A percentile compares a stretch with the other conserved stretches of the same genome.
Conservation (phyloP, 2,888 invertebrate genomes). For the Lasius fuliginosus region DNA sequence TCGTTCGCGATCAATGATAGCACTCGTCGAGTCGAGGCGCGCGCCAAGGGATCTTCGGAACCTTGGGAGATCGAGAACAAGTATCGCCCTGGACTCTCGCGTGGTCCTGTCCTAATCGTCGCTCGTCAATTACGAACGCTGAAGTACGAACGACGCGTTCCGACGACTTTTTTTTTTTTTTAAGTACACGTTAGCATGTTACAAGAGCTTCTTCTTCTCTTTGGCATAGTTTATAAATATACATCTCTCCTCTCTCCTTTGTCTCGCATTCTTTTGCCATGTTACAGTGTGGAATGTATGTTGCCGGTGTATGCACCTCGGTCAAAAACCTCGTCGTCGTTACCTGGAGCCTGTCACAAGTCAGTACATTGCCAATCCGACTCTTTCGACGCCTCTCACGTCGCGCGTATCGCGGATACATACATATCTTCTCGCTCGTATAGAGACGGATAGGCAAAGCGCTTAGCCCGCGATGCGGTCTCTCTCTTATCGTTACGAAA, state of each 20-base stretch:
- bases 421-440: constrained; percentile 34
- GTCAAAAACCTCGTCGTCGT: constrained; percentile 23
- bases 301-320: constrained; percentile 67
- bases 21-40: constrained; percentile 7
- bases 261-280: constrained; percentile 60
- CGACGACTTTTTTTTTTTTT: constrained; percentile 4
- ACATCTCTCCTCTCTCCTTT: constrained; percentile 63
- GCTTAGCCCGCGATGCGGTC: constrained; percentile 60
- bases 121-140: constrained; percentile 20
- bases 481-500: constrained; percentile 61
- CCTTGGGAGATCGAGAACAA: constrained; percentile 38
- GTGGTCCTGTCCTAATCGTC: constrained; percentile 8
- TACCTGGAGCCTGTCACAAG: constrained; percentile 35
- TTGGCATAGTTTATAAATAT: constrained; percentile 79
- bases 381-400: neutral
- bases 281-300: constrained; percentile 81
- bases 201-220: constrained; percentile 56
- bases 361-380: constrained; percentile 36
- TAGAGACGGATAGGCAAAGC: constrained; percentile 77
- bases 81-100: constrained; percentile 20
- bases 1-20: constrained; percentile 21
- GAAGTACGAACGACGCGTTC: constrained; percentile 21
- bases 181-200: constrained; percentile 70
- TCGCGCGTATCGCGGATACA: neutral
- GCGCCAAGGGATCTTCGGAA: neutral